Conservation (phyloP, 2,797 vertebrate genomes). For the Pteronotus mesoamericanus region DNA sequence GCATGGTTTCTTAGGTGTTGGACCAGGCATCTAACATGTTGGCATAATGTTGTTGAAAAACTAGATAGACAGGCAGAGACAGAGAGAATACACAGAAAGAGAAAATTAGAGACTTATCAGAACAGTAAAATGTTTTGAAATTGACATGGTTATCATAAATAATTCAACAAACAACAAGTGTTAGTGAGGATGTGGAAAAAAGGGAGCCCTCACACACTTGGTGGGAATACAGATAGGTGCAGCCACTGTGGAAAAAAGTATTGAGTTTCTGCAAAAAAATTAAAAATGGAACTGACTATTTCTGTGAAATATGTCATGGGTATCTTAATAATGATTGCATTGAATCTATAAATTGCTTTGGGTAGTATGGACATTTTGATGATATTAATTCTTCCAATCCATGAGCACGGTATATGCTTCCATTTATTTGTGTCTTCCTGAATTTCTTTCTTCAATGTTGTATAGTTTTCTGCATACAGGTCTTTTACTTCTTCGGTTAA, state of each 20-base stretch:
- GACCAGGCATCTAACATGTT: neutral
- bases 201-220: neutral
- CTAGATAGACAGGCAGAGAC: neutral
- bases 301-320: no score
- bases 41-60: neutral
- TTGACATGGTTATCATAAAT: neutral
- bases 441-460: no score
- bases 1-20: neutral
- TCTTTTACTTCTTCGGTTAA: no score
- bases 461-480: no score
- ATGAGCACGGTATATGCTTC: no score
- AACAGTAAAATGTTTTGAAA: slow-evolving; percentile 5
- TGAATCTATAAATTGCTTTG: no score
- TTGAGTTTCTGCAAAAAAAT: neutral
- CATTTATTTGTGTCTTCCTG: no score
- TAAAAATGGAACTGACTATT: neutral
- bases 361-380: no score
- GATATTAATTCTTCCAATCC: no score
- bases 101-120: neutral
- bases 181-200: neutral
- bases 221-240: neutral
- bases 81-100: neutral
- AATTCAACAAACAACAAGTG: neutral
- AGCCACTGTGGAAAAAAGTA: neutral
- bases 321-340: no score